Base-by-base conservation (phyloP, 2,797 vertebrate genomes). In the Aplochiton taeniatus region DNA sequence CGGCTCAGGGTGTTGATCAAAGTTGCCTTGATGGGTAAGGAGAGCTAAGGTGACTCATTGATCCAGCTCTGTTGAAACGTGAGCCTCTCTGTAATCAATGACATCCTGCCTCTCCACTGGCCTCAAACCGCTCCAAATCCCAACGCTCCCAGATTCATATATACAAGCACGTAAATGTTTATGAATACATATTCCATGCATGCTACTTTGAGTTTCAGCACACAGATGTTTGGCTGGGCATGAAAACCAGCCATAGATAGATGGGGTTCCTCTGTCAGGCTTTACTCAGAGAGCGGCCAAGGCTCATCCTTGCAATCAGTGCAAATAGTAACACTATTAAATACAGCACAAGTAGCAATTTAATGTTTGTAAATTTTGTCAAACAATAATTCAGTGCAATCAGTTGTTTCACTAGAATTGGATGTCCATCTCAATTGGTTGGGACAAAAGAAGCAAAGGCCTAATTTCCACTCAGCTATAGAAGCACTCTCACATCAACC, bases 121-220 rank as follows among this genome's bases (percentile, higher is more conserved):
- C 84, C 75, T 41, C 14, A 42, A 20, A 12, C 70, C 72, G 74
- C 72, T 81, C 77, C 72, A 73, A 81, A 76, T 89, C 77, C 78
- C 73, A 82, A 81, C 31, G 31, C 31, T 31, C 31, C 31, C 31
- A 31, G 3, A 3, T 65, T 72, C 61, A 74, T 82, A 83, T 90
- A 85, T 87, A 85, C 74, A 65, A 75, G 84, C 72, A 85, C 79
- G 84, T 89, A 89, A 89, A 90, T 89, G 83, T 90, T 89, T 90
- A 88, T 75, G 77, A 74, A 79, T 63, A 57, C 76, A 85, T 76
- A 17, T 53, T 17, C 83, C 80, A 88, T 83, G 81, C 75, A 79
- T 83, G 83, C 75, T 83, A 77, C 81, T 81, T 79, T 63, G 74
- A 68, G 75, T 73, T 85, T 74, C 76, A 79, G 70, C 75, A 65